Conservation (phyloP, 2,797 vertebrate species). For the Microctenopoma stevenorrisi region DNA sequence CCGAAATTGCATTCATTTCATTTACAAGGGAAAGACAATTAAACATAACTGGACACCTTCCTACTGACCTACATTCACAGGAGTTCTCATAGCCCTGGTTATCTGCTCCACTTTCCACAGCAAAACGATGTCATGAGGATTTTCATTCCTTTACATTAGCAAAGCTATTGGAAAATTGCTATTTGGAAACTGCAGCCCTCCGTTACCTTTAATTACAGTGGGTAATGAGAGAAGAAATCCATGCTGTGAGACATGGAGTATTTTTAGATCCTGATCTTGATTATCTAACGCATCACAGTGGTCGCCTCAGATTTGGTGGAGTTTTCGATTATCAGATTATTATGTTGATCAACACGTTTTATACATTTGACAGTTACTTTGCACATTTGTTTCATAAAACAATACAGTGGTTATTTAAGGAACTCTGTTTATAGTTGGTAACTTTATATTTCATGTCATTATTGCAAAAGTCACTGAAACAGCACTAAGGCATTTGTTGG, state of each 20-base stretch:
- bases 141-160: slow-evolving; percentile 72
- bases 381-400: slow-evolving; percentile 10
- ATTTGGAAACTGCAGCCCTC: slow-evolving; percentile 71
- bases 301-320: slow-evolving; percentile 63
- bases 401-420: neutral
- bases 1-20: neutral
- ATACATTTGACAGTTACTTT: neutral
- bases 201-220: slow-evolving; percentile 84
- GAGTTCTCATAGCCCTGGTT: slow-evolving; percentile 21
- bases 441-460: slow-evolving; percentile 18
- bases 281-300: slow-evolving; percentile 72
- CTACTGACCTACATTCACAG: slow-evolving; percentile 39
- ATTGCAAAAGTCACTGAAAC: slow-evolving; percentile 31
- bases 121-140: slow-evolving; percentile 46
- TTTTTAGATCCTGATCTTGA: slow-evolving; percentile 82
- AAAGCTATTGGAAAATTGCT: slow-evolving; percentile 66
- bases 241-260: slow-evolving; percentile 80
- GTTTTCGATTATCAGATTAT: slow-evolving; percentile 30
- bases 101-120: slow-evolving; percentile 45
- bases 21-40: slow-evolving; percentile 17
- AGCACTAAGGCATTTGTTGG: slow-evolving; percentile 23
- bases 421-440: neutral
- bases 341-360: slow-evolving; percentile 5
- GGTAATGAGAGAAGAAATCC: slow-evolving; percentile 82
- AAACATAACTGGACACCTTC: slow-evolving; percentile 24